A percentile compares a stretch with the other conserved stretches of the same genome.
Evolutionary conservation across 2,797 vertebrate species (phyloP).

Genomic region (Odontamblyopus rebecca): DNA sequence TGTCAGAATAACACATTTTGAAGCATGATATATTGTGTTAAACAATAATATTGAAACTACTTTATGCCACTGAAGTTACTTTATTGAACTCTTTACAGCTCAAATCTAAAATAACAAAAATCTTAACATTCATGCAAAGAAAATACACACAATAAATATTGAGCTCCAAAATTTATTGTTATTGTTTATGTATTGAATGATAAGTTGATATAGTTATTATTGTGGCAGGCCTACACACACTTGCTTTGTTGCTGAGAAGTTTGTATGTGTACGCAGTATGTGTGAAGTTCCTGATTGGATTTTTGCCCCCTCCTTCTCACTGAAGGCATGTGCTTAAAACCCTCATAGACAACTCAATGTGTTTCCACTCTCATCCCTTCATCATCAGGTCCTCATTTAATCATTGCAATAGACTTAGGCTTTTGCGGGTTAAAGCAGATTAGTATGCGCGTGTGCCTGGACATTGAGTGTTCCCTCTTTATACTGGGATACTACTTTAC

Average conservation of each 20-base stretch:
- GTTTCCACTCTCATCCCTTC: slow-evolving; percentile 33
- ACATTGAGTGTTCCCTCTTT: slow-evolving; percentile 19
- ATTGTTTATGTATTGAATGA: too few species aligned
- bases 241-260: slow-evolving; percentile 4
- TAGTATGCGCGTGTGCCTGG: slow-evolving; percentile 21
- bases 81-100: too few species aligned
- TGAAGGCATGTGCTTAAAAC: slow-evolving; percentile 42
- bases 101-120: too few species aligned
- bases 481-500: slow-evolving; percentile 19
- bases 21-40: too few species aligned
- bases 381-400: slow-evolving; percentile 54
- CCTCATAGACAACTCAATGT: slow-evolving; percentile 29
- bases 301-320: slow-evolving; percentile 31
- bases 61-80: too few species aligned
- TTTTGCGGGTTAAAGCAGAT: slow-evolving; percentile 37
- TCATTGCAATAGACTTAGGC: slow-evolving; percentile 48
- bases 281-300: slow-evolving; percentile 30
- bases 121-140: too few species aligned
- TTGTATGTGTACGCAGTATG: slow-evolving; percentile 15
- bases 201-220: too few species aligned
- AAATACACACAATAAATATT: too few species aligned
- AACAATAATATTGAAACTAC: too few species aligned
- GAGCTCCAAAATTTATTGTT: too few species aligned
- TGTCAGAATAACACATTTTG: too few species aligned
- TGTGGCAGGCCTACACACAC: too few species aligned